phyloP scores from a whole-genome alignment of 2,113 vertebrate species.

The Chinchilla lanigera region DNA sequence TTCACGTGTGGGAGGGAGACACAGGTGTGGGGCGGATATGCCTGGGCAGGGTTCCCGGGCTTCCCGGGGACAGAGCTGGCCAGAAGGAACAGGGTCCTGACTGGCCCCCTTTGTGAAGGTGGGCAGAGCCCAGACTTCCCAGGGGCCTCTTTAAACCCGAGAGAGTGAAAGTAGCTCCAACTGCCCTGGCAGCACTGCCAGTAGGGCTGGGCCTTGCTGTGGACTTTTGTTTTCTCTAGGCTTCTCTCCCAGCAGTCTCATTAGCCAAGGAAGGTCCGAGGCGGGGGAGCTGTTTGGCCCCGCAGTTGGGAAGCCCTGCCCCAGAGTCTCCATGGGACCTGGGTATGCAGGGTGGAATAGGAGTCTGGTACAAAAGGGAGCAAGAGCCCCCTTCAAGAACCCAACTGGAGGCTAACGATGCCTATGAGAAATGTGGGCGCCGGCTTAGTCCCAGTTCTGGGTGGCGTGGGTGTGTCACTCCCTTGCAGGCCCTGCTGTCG shows the following conservation, averaged over 20 bases:
- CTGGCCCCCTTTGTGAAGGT: background rate
- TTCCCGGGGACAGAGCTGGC: background rate
- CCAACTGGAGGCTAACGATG: background rate
- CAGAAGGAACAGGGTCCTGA: background rate
- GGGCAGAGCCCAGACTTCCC: background rate
- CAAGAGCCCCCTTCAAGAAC: background rate
- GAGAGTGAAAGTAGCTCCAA: background rate
- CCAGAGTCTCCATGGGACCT: background rate
- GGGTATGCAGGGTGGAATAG: background rate
- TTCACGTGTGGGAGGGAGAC: fast-evolving
- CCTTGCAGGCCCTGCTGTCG: background rate
- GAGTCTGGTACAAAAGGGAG: background rate
- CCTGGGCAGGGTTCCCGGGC: background rate
- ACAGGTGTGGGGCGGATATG: fast-evolving
- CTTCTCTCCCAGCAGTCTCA: background rate
- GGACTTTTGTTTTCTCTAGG: background rate
- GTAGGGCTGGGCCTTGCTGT: background rate
- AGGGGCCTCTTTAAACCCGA: background rate
- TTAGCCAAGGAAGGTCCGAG: background rate
- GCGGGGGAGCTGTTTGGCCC: background rate
- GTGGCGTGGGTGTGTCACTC: background rate
- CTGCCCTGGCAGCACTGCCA: fast-evolving
- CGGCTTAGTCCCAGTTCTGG: background rate
- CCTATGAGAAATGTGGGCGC: background rate
- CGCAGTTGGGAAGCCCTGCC: background rate